These are phyloP conservation scores for Onychomys leucogaster DNA, from an alignment of 2,797 vertebrate genomes.

Conservation along the genomic window DNA sequence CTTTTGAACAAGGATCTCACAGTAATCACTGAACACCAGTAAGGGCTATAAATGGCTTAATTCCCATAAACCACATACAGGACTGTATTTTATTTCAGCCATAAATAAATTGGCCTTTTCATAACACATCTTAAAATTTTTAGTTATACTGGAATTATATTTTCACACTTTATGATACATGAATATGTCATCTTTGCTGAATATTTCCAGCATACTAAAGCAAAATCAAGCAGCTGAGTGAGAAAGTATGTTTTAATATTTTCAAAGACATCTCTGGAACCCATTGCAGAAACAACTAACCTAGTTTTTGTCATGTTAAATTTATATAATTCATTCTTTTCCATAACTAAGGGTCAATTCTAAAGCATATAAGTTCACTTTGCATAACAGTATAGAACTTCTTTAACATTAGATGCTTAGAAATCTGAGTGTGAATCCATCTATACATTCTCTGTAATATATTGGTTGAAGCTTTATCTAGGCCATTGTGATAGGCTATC, in stretches of 20 bases:
- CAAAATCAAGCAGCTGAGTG: slow-evolving; percentile 6
- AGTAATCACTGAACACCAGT: slow-evolving; percentile 62
- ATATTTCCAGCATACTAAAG: slow-evolving; percentile 61
- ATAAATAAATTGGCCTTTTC: slow-evolving; percentile 55
- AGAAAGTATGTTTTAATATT: slow-evolving; percentile 51
- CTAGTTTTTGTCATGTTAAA: neutral
- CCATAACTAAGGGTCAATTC: neutral
- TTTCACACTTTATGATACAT: slow-evolving; percentile 49
- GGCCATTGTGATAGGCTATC: neutral
- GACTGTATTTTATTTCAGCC: slow-evolving; percentile 42
- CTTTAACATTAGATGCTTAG: neutral
- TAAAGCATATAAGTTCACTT: neutral
- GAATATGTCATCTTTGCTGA: slow-evolving; percentile 56
- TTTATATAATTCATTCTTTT: neutral
- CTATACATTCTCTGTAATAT: neutral
- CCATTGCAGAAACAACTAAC: neutral
- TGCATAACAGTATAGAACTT: slow-evolving; percentile 15
- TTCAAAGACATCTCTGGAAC: neutral
- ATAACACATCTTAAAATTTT: slow-evolving; percentile 61
- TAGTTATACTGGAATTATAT: slow-evolving; percentile 45
- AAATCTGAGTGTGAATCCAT: neutral
- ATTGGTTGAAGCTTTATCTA: neutral
- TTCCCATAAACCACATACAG: slow-evolving; percentile 6
- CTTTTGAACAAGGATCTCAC: slow-evolving; percentile 41
- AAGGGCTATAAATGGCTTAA: slow-evolving; percentile 54